A percentile compares a stretch with the other conserved stretches of the same genome.
Conservation (phyloP, 2,113 vertebrate species). For the Calidris pugnax region DNA sequence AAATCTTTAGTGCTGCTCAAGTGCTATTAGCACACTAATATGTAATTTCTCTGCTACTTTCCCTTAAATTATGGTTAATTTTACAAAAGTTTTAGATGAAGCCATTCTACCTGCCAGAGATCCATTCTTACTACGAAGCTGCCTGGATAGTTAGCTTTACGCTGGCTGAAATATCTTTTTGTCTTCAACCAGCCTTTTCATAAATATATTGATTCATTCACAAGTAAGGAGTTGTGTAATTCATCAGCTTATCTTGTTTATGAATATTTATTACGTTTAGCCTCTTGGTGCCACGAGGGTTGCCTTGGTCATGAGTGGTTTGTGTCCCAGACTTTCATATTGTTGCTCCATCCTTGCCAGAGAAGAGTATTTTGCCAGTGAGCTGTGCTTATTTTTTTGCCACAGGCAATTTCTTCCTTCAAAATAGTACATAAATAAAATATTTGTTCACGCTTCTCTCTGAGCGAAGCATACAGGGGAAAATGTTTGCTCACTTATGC, state of each 20-base stretch:
- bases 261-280: constrained; percentile 30
- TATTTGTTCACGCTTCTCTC: constrained; percentile 26
- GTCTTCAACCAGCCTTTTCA: neutral
- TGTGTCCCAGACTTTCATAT: neutral
- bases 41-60: constrained; percentile 9
- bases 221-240: neutral
- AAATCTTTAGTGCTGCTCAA: neutral
- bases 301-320: neutral
- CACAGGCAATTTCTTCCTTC: constrained; percentile 19
- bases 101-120: neutral
- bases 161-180: neutral
- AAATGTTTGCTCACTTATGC: constrained; percentile 31
- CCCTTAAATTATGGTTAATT: constrained; percentile 13
- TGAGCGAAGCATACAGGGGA: neutral
- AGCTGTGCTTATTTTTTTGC: neutral
- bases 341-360: neutral
- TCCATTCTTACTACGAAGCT: constrained; percentile 34
- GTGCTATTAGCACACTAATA: neutral
- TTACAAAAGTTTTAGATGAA: constrained; percentile 15
- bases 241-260: constrained; percentile 1
- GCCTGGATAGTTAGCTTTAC: constrained; percentile 7
- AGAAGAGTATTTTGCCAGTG: neutral
- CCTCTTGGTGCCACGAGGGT: constrained; percentile 3
- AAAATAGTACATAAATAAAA: constrained; percentile 45
- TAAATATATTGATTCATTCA: neutral